A percentile compares a stretch with the other conserved stretches of the same genome.
Conservation (phyloP, 1,140 invertebrate species). For the Acromyrmex heyeri region DNA sequence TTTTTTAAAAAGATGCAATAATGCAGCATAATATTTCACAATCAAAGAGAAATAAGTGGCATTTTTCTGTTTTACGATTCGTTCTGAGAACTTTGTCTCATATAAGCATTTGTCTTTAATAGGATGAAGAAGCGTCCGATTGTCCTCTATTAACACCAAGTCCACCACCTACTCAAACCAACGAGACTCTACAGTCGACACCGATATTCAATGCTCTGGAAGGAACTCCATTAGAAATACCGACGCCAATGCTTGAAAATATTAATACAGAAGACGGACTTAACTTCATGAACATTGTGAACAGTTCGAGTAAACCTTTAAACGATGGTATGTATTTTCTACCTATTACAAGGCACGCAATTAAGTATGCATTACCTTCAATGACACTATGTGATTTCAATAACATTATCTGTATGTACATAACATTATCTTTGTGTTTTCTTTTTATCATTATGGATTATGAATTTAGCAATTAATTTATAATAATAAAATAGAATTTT, state of each 20-base stretch:
- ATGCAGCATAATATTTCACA: not conserved
- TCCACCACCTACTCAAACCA: slow-evolving; percentile 74
- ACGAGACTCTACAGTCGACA: slow-evolving; percentile 66
- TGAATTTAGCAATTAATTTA: not conserved
- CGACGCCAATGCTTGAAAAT: slow-evolving; percentile 78
- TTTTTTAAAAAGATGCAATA: not conserved
- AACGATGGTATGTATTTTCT: slow-evolving; percentile 80
- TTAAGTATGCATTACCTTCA: slow-evolving; percentile 6
- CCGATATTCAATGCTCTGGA: slow-evolving; percentile 79
- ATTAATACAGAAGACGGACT: slow-evolving; percentile 84
- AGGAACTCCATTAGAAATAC: slow-evolving; percentile 78
- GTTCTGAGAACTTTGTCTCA: not conserved
- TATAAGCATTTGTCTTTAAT: slow-evolving; percentile 45
- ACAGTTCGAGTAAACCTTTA: slow-evolving; percentile 83
- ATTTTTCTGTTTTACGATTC: not conserved
- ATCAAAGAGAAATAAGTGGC: not conserved
- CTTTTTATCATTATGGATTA: not conserved
- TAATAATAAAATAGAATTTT: not conserved
- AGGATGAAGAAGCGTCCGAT: slow-evolving; percentile 86
- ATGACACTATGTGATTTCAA: not conserved
- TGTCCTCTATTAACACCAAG: slow-evolving; percentile 86
- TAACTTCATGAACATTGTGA: slow-evolving; percentile 84
- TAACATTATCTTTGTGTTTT: not conserved
- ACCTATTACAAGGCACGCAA: not conserved
- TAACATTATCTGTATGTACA: not conserved